Evolutionary conservation across 2,888 invertebrate genomes (phyloP).

Genomic region (Hydrotaea cyrtoneurina): DNA sequence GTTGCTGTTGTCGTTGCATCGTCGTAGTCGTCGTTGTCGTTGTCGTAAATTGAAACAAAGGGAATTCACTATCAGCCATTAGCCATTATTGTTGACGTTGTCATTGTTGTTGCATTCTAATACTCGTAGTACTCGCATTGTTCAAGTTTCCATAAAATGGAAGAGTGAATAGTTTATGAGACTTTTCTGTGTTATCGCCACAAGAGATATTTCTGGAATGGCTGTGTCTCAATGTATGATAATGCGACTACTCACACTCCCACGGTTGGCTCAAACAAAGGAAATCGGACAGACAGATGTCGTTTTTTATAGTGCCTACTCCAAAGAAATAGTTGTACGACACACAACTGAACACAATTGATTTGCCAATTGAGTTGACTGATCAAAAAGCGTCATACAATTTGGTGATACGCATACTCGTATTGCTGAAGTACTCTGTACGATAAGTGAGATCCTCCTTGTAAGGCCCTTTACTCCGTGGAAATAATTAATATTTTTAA

Average conservation of each 20-base stretch:
- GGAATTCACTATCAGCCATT: background rate
- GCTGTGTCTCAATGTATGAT: constrained; percentile 1
- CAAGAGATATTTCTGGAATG: background rate
- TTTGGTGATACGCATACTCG: too few species aligned
- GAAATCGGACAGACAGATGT: background rate
- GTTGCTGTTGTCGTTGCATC: constrained; percentile 13
- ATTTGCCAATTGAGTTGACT: background rate
- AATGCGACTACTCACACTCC: background rate
- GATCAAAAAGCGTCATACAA: background rate
- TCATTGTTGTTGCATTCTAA: constrained; percentile 13
- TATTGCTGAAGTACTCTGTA: too few species aligned
- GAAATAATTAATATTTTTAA: too few species aligned
- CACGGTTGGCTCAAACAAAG: background rate
- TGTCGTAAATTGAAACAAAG: constrained; percentile 27
- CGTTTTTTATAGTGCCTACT: background rate
- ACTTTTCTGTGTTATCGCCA: background rate
- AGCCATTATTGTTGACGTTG: background rate
- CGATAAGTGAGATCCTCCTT: too few species aligned
- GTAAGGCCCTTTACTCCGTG: too few species aligned
- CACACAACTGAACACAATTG: background rate
- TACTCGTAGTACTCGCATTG: constrained; percentile 3
- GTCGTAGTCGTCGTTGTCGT: constrained; percentile 18
- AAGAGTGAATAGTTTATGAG: constrained; percentile 25
- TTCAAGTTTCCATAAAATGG: background rate
- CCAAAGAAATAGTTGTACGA: background rate